These are phyloP conservation scores for Pandion haliaetus DNA, from an alignment of 2,113 vertebrate genomes.

Conservation along the genomic window DNA sequence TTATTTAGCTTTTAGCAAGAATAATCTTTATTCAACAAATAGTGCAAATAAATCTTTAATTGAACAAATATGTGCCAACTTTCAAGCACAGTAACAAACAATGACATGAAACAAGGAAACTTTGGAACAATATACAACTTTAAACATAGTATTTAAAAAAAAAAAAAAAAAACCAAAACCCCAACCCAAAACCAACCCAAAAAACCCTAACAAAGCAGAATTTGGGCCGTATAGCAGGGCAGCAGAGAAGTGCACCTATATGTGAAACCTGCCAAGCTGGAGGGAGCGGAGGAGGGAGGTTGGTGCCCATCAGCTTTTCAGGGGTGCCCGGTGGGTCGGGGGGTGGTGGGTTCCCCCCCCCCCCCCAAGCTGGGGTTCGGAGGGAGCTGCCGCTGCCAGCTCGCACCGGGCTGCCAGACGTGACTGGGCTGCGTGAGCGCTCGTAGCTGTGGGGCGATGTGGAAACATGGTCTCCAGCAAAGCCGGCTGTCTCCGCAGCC, in stretches of 20 bases:
- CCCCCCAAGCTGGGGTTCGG: fast-evolving
- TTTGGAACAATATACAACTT: slow-evolving; percentile 55
- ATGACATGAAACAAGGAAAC: slow-evolving; percentile 64
- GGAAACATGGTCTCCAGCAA: background rate
- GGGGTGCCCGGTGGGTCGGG: background rate
- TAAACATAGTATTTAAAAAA: slow-evolving; percentile 33
- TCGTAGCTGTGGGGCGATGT: background rate
- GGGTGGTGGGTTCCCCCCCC: background rate
- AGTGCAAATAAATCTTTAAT: slow-evolving; percentile 68
- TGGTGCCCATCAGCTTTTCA: fast-evolving
- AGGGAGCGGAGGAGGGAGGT: background rate
- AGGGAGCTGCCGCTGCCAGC: background rate
- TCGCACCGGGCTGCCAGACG: background rate
- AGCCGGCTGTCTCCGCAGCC: background rate
- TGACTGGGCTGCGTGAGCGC: background rate
- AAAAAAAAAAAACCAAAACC: background rate
- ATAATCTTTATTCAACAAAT: slow-evolving; percentile 71
- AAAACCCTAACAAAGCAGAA: background rate
- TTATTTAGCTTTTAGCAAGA: slow-evolving; percentile 72
- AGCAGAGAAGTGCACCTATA: background rate
- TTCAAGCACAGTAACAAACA: slow-evolving; percentile 63
- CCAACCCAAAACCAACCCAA: no score
- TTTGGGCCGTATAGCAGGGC: background rate
- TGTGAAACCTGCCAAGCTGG: background rate
- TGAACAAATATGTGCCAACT: slow-evolving; percentile 69